Conservation (phyloP, 2,888 invertebrate genomes). For the Andrena praecox region DNA sequence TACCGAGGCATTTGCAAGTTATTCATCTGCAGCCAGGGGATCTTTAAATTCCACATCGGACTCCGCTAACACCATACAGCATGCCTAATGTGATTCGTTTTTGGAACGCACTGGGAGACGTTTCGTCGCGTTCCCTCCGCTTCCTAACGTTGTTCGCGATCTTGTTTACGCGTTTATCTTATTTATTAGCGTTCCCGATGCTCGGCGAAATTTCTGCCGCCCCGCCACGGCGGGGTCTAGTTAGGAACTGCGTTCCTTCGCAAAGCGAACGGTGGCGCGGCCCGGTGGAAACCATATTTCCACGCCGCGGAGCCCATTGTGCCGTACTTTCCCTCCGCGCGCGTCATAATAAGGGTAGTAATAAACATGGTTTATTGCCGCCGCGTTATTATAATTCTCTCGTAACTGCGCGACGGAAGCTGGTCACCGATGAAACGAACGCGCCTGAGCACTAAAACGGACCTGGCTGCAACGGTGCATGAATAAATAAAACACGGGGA, state of each 20-base stretch:
- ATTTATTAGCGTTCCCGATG: not conserved
- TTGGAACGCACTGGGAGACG: no score
- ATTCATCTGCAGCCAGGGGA: no score
- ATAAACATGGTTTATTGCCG: constrained; percentile 60
- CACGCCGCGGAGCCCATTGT: constrained; percentile 21
- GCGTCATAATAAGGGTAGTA: constrained; percentile 51
- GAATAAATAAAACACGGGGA: not conserved
- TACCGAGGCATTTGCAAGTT: no score
- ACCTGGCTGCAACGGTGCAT: constrained; percentile 1
- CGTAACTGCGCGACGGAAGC: constrained; percentile 39
- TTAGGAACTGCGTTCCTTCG: constrained; percentile 7
- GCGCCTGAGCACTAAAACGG: constrained; percentile 17
- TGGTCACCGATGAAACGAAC: constrained; percentile 54
- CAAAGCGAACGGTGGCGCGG: not conserved
- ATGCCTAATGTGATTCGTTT: no score
- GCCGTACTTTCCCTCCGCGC: constrained; percentile 15
- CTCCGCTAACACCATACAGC: no score
- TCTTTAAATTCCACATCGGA: no score
- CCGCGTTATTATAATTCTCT: constrained; percentile 51
- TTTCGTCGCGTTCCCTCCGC: not conserved
- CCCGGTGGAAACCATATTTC: constrained; percentile 31
- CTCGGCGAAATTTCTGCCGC: not conserved
- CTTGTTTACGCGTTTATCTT: not conserved
- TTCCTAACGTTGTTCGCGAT: not conserved
- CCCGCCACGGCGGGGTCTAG: not conserved